Evolutionary conservation across 2,888 invertebrate genomes (phyloP), one percentile per base, ranked within the genome.

Genomic region (Apamea anceps): DNA sequence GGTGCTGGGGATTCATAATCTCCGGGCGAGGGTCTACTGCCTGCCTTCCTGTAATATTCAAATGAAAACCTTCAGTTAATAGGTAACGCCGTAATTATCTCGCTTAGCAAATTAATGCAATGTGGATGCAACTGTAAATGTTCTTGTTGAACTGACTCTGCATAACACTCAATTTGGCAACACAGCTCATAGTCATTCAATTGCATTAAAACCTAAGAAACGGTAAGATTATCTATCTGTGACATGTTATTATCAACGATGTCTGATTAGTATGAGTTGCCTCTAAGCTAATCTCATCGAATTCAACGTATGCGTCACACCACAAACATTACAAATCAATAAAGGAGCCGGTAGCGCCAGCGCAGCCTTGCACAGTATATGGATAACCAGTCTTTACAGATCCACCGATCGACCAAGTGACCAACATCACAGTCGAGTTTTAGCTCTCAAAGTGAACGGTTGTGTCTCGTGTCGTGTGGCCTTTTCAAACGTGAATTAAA

Each of bases 381-480:
- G 67, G 67, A 54, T 37, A 82, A 76, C 76, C 83, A 66, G 83
- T 83, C 51, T 37, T 60, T 7, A 32, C 21, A 51, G 42, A 83
- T 63, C 60, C 63, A 51, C 28, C 21, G 48, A 25, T 42, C 66
- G 63, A 54, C 15, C 48, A 63, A 42, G 48, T 82, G 37, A 76
- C 48, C 79, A 62, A 62, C 7, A 66, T 32, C 13, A 15, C 51
- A 63, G 25, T 75, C n/a, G 18, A 45, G 25, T 54, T 15, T 18
- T 42, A 8, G 3, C 63, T 67, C 63, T 72, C 37, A 25, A 60
- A 65, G 70, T 42, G 65, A 65, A 28, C 72, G 72, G 65, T 15
- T 3, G 84, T 79, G 28, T 51, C 13, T 48, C 25, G 48, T 57
- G 37, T 57, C 45, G 45, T 48, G 65, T 51, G 25, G 25, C 15